A percentile compares a stretch with the other conserved stretches of the same genome.
Evolutionary conservation across 2,113 vertebrate species (phyloP).

Genomic region (Puffinus mauretanicus): DNA sequence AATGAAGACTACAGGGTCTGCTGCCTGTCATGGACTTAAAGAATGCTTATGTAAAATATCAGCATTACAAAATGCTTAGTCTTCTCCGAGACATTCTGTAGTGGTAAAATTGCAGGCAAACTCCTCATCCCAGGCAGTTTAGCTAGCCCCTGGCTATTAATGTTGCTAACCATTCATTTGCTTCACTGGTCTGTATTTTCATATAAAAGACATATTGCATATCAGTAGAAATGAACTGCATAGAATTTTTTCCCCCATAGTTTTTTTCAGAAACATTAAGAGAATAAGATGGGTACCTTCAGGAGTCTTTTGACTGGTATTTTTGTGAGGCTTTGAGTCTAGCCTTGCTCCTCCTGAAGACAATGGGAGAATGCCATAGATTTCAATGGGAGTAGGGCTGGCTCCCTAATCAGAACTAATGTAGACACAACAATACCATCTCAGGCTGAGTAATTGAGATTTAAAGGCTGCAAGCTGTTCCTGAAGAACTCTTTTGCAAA

Average conservation of each 20-base stretch:
- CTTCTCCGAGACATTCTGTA: neutral
- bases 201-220: neutral
- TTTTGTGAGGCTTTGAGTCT: neutral
- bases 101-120: neutral
- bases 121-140: neutral
- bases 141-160: neutral
- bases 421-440: neutral
- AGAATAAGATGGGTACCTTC: neutral
- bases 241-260: fast-evolving
- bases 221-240: neutral
- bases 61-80: neutral
- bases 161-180: neutral
- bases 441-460: neutral
- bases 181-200: neutral
- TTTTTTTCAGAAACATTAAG: neutral
- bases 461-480: conserved; percentile 7
- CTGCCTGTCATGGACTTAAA: neutral
- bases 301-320: neutral
- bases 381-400: neutral
- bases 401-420: neutral
- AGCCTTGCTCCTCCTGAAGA: neutral
- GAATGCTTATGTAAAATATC: neutral
- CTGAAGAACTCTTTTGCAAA: conserved; percentile 31
- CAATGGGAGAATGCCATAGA: neutral
- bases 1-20: neutral